Base-by-base conservation (phyloP, 2,888 invertebrate species). In the Actias luna region DNA sequence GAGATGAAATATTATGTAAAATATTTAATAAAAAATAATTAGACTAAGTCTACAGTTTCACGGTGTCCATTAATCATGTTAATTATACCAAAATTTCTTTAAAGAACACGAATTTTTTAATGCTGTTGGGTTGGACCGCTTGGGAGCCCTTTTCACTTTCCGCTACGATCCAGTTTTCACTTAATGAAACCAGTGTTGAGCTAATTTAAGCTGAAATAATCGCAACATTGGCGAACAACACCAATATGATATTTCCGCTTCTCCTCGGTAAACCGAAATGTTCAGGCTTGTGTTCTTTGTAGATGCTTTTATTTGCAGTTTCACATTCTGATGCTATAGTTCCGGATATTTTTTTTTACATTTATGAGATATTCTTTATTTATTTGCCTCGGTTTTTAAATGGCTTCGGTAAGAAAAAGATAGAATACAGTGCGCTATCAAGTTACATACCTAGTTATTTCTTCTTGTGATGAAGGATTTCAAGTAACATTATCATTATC, bases 11-110 rank as follows among this genome's bases (percentile, higher is more conserved):
- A 29, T 55, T 29, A 29, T n/a, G n/a, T 29, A 29, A 29, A 29
- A 29, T 29, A 29, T 25, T 50, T 50, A 50, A 50, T 50, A 25
- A 50, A 50, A 50, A 50, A 35, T 39, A 61, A 61, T 57, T 64
- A 63, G 67, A 63, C 39, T 63, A 65, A 50, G 65, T 68, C 67
- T 33, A 58, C 50, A 59, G 66, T 63, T 72, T 71, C 69, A 69
- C 69, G 66, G 67, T 70, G 71, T 68, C 68, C 75, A 81, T 82
- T 81, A 79, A 79, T 83, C 79, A 75, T 70, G 66, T 72, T 83
- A 80, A 83, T 81, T 80, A 76, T 71, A 68, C 60, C 65, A 71
- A 72, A 77, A 78, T 73, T 75, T 63, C 58, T 22, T 50, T 68
- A 62, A 67, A 68, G 74, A 76, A 79, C 77, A 71, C 68, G 70